Evolutionary conservation across 2,888 invertebrate genomes (phyloP), one percentile per base, ranked within the genome.

Genomic region (Drosophila cognata): DNA sequence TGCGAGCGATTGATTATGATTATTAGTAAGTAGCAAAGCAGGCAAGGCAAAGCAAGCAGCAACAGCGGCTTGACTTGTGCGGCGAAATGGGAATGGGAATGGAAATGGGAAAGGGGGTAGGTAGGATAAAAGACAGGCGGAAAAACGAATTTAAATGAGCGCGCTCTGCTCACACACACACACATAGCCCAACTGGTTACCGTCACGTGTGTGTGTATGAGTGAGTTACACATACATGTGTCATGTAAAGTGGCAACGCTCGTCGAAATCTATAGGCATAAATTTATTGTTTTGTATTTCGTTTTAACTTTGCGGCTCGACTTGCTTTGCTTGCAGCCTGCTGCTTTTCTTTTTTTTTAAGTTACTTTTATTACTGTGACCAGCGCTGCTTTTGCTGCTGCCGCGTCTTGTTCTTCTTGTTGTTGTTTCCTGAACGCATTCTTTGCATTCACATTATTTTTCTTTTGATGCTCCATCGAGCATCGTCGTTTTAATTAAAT

Each of bases 1-100:
- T 89, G 87, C 88, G 85, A 83, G 81, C 87, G 88, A 87, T 87
- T 87, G 87, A 89, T 87, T 87, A 89, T 87, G 89, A 86, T 87
- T 86, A 88, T 86, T 86, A 87, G 89, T 81, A 81, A 78, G 81
- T 89, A 81, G 84, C 82, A 81, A 81, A 81, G 58, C 57, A 60
- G 36, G n/a, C 60, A 71, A 25, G 25, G 67, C 67, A 66, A 46
- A 62, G 59, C 71, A 74, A 62, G 53, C 50, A 66, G 50, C 68
- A 64, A 52, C 59, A 56, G 50, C 61, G 71, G 63, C 77, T 71
- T 73, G 82, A 71, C 82, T 80, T 74, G 46, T 46, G 77, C 66
- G 83, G 79, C 86, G 70, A 67, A 64, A 71, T 72, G 69, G 60
- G 73, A 64, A 71, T 72, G 69, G 60, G 73, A 73, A 56, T 72